Conservation (phyloP, 2,113 vertebrate species). For the Amphiprion percula region DNA sequence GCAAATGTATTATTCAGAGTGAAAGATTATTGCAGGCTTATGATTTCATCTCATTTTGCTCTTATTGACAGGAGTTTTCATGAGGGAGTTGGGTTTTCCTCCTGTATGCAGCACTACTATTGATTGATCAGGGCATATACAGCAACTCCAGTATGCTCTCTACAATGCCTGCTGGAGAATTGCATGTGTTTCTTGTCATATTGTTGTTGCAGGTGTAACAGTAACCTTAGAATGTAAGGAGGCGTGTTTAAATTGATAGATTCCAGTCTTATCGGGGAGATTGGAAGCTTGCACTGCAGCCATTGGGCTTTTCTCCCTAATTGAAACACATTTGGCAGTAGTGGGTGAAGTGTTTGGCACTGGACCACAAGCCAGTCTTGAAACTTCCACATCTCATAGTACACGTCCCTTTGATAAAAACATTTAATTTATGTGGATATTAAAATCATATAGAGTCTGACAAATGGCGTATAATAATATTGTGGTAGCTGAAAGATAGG, state of each 20-base stretch:
- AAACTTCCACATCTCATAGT: constrained; percentile 30
- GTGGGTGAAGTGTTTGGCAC: constrained; percentile 41
- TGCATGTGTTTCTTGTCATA: neutral
- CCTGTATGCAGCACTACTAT: neutral
- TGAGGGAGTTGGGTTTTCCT: constrained; percentile 8
- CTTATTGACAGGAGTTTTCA: constrained; percentile 48
- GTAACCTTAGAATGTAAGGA: constrained; percentile 2
- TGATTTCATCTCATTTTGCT: constrained; percentile 52
- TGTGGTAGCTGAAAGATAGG: constrained; percentile 34
- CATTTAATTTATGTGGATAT: constrained; percentile 35
- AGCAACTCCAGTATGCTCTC: neutral
- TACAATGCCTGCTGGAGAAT: neutral
- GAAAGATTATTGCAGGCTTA: constrained; percentile 45
- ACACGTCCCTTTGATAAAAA: constrained; percentile 19
- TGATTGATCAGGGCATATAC: neutral
- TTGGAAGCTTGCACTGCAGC: constrained; percentile 3
- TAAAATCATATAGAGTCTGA: constrained; percentile 30
- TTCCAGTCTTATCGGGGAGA: neutral
- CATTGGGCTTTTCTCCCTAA: constrained; percentile 29
- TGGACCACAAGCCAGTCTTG: constrained; percentile 30
- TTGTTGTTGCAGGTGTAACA: constrained; percentile 13
- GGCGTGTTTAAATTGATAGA: neutral
- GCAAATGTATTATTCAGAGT: constrained; percentile 56
- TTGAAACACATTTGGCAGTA: constrained; percentile 60
- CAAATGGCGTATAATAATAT: constrained; percentile 32